Evolutionary conservation across 35 echinoderm and acorn worm species (phyloP), one percentile per base, ranked within the genome.

Genomic region (Acanthaster planci): DNA sequence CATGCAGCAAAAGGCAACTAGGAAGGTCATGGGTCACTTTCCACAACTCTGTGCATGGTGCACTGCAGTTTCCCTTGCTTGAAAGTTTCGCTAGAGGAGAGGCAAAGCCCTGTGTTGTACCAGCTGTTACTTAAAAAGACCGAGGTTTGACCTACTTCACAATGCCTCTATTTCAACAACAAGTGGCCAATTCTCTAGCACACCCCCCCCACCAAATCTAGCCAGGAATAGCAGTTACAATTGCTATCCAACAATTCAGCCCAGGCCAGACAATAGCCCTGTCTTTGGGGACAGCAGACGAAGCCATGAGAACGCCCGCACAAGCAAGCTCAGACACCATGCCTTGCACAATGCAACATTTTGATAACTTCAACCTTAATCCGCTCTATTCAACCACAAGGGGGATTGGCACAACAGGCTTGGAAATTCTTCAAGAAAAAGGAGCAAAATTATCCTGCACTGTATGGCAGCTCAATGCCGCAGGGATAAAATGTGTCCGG

Each of bases 311-410:
- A 72, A 72, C 64, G 64, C 34, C 1, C 21, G 23, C 26, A 6
- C 26, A 72, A 72, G 64, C 8, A 72, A 6, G 64, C 22, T 12
- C 42, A 72, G 26, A 34, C 64, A 26, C 64, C 64, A 72, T 72
- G 64, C 26, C 26, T 72, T 31, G 34, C 64, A 72, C 64, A 72
- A 72, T 72, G 64, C 64, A 72, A 72, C 64, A 72, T 72, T 72
- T 72, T 72, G 64, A 72, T 72, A 72, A 72, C 64, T 72, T 26
- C 64, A 72, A 6, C 26, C 64, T 34, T 72, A 72, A 72, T 72
- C 64, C 64, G 7, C 64, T 31, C 64, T 34, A 72, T 72, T 72
- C 64, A 72, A 72, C 64, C 15, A 72, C 64, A 72, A 72, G 64
- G 64, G 34, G 64, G 60, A 6, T 34, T 35, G 34, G 15, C 64